Evolutionary conservation across 1,140 invertebrate species (phyloP).

Genomic region (Chlorops oryzae): DNA sequence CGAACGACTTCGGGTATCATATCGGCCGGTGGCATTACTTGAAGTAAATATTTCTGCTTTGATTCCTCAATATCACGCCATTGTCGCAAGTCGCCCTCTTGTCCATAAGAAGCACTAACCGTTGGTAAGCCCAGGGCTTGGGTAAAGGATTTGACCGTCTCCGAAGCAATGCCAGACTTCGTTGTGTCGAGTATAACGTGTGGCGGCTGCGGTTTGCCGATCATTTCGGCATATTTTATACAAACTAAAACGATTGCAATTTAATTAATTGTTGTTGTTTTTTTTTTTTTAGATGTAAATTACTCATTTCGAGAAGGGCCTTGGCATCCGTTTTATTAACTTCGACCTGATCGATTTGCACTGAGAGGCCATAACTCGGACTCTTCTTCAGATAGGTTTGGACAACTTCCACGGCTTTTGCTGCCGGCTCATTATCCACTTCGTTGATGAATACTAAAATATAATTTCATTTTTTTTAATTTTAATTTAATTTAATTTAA

Average conservation of each 20-base stretch:
- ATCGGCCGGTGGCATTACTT: slow-evolving; percentile 76
- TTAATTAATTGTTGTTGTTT: neutral
- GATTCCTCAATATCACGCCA: slow-evolving; percentile 65
- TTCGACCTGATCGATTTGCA: slow-evolving; percentile 56
- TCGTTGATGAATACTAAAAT: slow-evolving; percentile 66
- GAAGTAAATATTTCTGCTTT: slow-evolving; percentile 64
- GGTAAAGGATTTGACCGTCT: slow-evolving; percentile 76
- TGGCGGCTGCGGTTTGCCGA: slow-evolving; percentile 58
- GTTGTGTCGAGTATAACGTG: slow-evolving; percentile 77
- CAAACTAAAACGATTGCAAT: slow-evolving; percentile 54
- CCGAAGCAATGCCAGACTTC: slow-evolving; percentile 66
- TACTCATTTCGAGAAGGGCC: slow-evolving; percentile 59
- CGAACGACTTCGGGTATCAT: slow-evolving; percentile 74
- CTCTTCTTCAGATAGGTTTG: slow-evolving; percentile 62
- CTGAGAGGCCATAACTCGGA: slow-evolving; percentile 57
- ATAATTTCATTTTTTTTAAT: too few relatives aligned
- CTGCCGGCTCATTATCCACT: slow-evolving; percentile 61
- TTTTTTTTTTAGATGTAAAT: slow-evolving; percentile 15
- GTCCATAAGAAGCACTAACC: slow-evolving; percentile 74
- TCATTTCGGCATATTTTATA: slow-evolving; percentile 59
- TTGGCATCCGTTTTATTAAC: slow-evolving; percentile 63
- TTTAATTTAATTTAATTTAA: too few relatives aligned
- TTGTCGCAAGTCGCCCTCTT: slow-evolving; percentile 70
- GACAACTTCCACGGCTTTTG: slow-evolving; percentile 61
- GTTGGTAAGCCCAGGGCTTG: slow-evolving; percentile 73